These are phyloP conservation scores for Alectura lathami DNA, from an alignment of 2,113 vertebrate genomes.

Conservation along the genomic window DNA sequence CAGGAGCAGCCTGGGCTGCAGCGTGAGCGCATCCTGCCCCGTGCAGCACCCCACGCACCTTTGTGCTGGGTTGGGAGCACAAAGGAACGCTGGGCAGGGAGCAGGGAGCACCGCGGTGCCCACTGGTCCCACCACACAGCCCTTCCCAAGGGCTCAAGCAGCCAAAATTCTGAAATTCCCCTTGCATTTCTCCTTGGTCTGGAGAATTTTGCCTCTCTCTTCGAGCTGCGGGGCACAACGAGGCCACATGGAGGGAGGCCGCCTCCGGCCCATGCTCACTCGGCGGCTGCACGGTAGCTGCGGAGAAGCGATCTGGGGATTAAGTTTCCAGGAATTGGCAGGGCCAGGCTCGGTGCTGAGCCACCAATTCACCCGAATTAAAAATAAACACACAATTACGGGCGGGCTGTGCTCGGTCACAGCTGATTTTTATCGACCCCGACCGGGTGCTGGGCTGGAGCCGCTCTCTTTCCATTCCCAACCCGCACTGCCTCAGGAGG, in stretches of 20 bases:
- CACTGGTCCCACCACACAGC: neutral
- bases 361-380: neutral
- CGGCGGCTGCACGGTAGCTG: slow-evolving; percentile 6
- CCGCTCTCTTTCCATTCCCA: neutral
- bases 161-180: neutral
- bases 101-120: neutral
- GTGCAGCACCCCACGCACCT: accelerated
- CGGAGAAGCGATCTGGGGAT: neutral
- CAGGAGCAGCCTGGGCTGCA: neutral
- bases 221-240: neutral
- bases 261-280: neutral
- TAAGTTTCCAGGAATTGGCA: neutral
- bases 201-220: neutral
- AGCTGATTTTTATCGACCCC: slow-evolving; percentile 6
- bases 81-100: neutral
- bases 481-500: neutral
- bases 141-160: neutral
- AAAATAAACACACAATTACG: slow-evolving; percentile 16
- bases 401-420: neutral
- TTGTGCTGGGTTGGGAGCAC: neutral
- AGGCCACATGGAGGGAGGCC: accelerated
- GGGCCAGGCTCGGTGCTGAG: neutral
- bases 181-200: neutral
- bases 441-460: neutral
- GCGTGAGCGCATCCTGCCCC: accelerated